Base-by-base conservation (phyloP, 2,797 vertebrate species). In the Myotis planiceps region DNA sequence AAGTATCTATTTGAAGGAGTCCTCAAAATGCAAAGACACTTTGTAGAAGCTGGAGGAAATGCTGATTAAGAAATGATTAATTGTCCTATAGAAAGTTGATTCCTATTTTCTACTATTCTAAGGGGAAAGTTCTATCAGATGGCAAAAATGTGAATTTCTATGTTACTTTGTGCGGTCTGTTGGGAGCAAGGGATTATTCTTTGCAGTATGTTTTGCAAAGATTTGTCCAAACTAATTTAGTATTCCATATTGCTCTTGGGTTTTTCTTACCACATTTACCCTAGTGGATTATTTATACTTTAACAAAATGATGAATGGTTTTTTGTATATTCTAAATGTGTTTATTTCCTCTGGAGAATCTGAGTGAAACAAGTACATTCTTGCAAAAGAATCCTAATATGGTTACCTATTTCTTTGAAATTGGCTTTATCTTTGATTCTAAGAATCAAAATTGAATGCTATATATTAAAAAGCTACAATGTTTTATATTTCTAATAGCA, bases 211-310 rank as follows among this genome's bases (percentile, higher is more conserved):
- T 93, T 96, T 97, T 88, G 75, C 92, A 93, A 96, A 95, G 88
- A 88, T 96, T 96, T 96, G 95, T 96, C 96, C 85, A 97, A 96
- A 97, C 90, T 95, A 83, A 96, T 97, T 97, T 97, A 78, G 71
- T 96, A 97, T 97, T 96, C 93, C 25, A 96, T 75, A 76, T 80
- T 87, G 90, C 93, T 95, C 79, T 96, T 87, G 90, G 82, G 79
- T 71, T 96, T 96, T 89, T 86, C 85, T 81, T 32, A 32, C 60
- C 13, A 69, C 58, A 92, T 69, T 86, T 84, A 2, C 37, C 92
- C 75, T 42, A 74, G 95, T 89, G 95, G 75, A 83, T 97, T 96
- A 95, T 96, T 96, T 96, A 96, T 96, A 92, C 71, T 97, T 97
- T 88, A 97, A 92, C 60, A 80, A 96, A 96, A 95, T 96, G 93